Conservation (phyloP, 2,113 vertebrate species). For the Pontoporia blainvillei region DNA sequence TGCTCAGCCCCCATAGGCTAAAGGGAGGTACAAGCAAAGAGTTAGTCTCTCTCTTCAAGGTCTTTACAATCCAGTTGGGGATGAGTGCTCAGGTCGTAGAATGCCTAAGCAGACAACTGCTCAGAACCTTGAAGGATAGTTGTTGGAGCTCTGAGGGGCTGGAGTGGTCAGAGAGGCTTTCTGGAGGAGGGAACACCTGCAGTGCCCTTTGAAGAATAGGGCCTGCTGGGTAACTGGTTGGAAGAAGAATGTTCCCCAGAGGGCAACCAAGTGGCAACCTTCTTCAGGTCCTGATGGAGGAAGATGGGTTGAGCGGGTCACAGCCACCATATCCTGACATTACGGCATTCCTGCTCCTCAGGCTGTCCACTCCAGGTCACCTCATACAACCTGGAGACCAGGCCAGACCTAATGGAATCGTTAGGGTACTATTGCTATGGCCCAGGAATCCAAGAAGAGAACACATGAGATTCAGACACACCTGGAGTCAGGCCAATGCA, state of each 20-base stretch:
- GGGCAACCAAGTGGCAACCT: not conserved
- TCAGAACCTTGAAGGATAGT: not conserved
- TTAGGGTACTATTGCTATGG: not conserved
- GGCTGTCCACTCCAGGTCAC: not conserved
- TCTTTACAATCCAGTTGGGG: not conserved
- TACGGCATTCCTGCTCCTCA: not conserved
- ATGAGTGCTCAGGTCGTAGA: not conserved
- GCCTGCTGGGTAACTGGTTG: not conserved
- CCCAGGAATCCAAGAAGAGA: not conserved
- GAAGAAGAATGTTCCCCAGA: not conserved
- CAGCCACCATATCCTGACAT: not conserved
- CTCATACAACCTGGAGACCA: not conserved
- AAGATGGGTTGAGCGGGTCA: not conserved
- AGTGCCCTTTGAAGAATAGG: not conserved
- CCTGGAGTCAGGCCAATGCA: too few species aligned
- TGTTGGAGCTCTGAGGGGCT: not conserved
- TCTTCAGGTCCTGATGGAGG: too few species aligned
- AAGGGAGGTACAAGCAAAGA: not conserved
- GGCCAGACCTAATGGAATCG: not conserved
- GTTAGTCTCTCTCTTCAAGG: not conserved
- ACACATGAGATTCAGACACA: not conserved
- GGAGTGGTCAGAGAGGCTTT: not conserved
- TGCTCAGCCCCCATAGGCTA: not conserved
- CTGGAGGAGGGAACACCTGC: too few species aligned
- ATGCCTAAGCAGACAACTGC: fast-evolving